A percentile compares a stretch with the other conserved stretches of the same genome.
These are phyloP conservation scores for Lithosia quadra DNA, from an alignment of 2,888 invertebrate genomes.

Conservation along the genomic window DNA sequence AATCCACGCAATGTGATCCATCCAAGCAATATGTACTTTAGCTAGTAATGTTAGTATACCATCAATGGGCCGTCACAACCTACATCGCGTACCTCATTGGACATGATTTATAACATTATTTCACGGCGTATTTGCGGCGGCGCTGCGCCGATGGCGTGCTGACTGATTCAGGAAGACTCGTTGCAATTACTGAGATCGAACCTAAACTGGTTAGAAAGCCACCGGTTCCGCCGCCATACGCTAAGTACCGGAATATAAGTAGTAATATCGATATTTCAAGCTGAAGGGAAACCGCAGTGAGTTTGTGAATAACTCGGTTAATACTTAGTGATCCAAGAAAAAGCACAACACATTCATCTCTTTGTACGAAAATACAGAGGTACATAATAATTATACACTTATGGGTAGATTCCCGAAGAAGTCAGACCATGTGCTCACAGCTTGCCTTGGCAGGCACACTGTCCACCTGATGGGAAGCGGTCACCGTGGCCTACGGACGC, in stretches of 20 bases:
- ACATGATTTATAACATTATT: slow-evolving; percentile 46
- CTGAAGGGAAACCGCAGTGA: slow-evolving; percentile 17
- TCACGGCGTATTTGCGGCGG: slow-evolving; percentile 40
- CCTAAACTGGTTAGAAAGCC: slow-evolving; percentile 43
- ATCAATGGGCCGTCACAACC: slow-evolving; percentile 30
- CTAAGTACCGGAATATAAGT: slow-evolving; percentile 30
- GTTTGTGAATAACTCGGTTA: neutral
- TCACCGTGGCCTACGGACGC: no score
- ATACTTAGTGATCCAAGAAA: neutral
- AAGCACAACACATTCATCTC: neutral
- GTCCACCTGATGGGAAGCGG: no score
- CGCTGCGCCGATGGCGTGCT: slow-evolving; percentile 15
- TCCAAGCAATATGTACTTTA: neutral
- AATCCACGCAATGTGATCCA: neutral
- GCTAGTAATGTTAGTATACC: slow-evolving; percentile 2
- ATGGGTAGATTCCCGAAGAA: no score
- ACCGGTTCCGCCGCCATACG: slow-evolving; percentile 23
- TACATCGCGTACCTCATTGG: slow-evolving; percentile 26
- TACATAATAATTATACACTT: no score
- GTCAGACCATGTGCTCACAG: no score
- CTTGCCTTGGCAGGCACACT: no score
- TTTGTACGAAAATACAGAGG: no score
- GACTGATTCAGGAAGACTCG: slow-evolving; percentile 33
- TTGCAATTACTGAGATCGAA: slow-evolving; percentile 42
- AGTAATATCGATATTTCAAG: slow-evolving; percentile 18